Conservation (phyloP, 2,113 vertebrate genomes). For the Hippocampus mohnikei region DNA sequence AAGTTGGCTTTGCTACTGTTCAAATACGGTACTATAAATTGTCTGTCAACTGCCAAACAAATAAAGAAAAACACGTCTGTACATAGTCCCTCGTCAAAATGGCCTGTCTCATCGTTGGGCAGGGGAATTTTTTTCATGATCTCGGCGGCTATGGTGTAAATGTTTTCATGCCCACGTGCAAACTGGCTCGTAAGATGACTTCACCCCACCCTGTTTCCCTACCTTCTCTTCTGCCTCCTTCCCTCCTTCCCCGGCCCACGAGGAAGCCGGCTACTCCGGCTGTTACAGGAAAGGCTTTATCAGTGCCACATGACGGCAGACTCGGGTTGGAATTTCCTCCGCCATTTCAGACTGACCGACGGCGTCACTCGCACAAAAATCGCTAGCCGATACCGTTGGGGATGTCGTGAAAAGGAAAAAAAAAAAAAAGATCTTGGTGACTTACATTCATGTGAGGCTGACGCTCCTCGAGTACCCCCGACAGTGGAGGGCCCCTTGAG, state of each 20-base stretch:
- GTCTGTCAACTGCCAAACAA: too few species aligned
- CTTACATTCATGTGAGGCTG: slow-evolving; percentile 22
- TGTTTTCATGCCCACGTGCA: slow-evolving; percentile 33
- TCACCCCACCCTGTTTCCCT: slow-evolving; percentile 56
- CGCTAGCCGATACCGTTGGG: background rate
- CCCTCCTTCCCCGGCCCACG: slow-evolving; percentile 79
- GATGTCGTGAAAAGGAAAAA: slow-evolving; percentile 17
- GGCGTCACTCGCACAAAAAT: slow-evolving; percentile 58
- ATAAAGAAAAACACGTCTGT: too few species aligned
- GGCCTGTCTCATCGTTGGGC: background rate
- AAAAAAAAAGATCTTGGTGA: slow-evolving; percentile 57
- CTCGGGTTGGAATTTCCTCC: slow-evolving; percentile 97
- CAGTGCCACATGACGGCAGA: slow-evolving; percentile 92
- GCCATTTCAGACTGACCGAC: slow-evolving; percentile 78
- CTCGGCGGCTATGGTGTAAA: too few species aligned
- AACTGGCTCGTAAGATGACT: slow-evolving; percentile 36
- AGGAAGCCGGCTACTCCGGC: slow-evolving; percentile 94
- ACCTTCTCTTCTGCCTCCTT: slow-evolving; percentile 68
- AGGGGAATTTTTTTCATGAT: background rate
- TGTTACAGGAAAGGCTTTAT: slow-evolving; percentile 98
- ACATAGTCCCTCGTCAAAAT: background rate
- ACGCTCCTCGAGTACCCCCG: slow-evolving; percentile 48
- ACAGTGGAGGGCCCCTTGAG: slow-evolving; percentile 57
- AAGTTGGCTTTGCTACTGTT: too few species aligned
- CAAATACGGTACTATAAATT: too few species aligned